phyloP scores from a whole-genome alignment of 2,113 vertebrate species.

The Perognathus longimembris region DNA sequence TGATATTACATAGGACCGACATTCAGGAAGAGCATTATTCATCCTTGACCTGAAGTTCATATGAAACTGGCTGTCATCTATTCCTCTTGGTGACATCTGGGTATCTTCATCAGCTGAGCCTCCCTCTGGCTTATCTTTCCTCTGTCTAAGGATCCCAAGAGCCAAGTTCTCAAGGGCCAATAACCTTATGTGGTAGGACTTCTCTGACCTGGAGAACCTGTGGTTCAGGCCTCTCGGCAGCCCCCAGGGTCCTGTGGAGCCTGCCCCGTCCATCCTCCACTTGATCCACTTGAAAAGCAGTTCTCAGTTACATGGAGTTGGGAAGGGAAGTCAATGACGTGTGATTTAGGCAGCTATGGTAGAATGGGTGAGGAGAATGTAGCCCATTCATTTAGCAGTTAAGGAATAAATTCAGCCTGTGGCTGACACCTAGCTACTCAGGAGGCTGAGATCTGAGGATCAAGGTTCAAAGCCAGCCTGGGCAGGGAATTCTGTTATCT shows the following conservation, averaged over 20 bases:
- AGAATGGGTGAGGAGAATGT: background rate
- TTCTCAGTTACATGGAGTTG: background rate
- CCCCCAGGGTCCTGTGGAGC: background rate
- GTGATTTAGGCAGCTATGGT: background rate
- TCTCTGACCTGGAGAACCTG: background rate
- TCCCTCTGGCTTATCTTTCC: background rate
- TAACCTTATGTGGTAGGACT: background rate
- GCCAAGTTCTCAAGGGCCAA: background rate
- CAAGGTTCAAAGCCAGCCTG: too few species aligned
- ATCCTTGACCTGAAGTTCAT: conserved; percentile 27
- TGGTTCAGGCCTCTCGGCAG: background rate
- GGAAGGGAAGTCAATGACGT: background rate
- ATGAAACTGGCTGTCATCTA: background rate
- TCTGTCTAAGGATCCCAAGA: background rate
- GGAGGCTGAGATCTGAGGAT: too few species aligned
- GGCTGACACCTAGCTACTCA: too few species aligned
- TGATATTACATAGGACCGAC: background rate
- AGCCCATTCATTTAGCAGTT: background rate
- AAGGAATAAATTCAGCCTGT: background rate
- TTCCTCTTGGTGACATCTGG: background rate
- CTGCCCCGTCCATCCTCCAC: too few species aligned
- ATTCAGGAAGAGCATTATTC: background rate
- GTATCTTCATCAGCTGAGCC: background rate
- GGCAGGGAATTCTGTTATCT: too few species aligned
- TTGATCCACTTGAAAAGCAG: background rate